A percentile compares a stretch with the other conserved stretches of the same genome.
Evolutionary conservation across 2,797 vertebrate species (phyloP).

Genomic region (Molossus alvarezi): DNA sequence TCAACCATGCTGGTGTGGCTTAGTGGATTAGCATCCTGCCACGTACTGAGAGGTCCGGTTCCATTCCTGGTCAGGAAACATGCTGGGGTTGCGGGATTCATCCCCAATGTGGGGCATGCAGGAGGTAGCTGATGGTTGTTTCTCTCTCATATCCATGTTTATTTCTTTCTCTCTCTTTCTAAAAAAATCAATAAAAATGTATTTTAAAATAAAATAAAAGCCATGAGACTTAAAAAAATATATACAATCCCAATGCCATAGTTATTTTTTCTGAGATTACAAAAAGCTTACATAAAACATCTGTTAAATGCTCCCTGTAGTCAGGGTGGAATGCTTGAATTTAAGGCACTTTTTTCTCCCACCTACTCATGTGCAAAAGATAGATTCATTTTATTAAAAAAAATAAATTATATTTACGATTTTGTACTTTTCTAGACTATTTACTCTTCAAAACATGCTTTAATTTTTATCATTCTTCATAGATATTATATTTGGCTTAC

Average conservation of each 20-base stretch:
- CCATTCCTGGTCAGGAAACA: no score
- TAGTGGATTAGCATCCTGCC: no score
- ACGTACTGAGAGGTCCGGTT: no score
- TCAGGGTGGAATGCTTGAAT: neutral
- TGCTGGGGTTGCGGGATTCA: no score
- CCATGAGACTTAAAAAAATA: neutral
- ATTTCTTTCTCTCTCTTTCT: no score
- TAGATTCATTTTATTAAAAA: constrained; percentile 45
- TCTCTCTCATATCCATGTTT: no score
- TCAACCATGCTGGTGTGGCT: no score
- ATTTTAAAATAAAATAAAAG: no score
- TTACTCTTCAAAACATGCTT: constrained; percentile 65
- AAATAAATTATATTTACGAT: constrained; percentile 47
- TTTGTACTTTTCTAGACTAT: constrained; percentile 54
- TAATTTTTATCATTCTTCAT: constrained; percentile 57
- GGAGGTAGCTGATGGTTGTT: no score
- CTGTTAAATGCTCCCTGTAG: neutral
- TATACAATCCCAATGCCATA: neutral
- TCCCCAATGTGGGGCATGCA: no score
- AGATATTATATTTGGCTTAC: constrained; percentile 30
- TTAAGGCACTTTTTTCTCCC: constrained; percentile 29
- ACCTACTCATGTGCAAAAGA: neutral
- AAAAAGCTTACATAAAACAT: constrained; percentile 17
- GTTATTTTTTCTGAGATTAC: neutral
- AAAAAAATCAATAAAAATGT: no score